Base-by-base conservation (phyloP, 2,113 vertebrate genomes). In the Gymnobelideus leadbeateri region DNA sequence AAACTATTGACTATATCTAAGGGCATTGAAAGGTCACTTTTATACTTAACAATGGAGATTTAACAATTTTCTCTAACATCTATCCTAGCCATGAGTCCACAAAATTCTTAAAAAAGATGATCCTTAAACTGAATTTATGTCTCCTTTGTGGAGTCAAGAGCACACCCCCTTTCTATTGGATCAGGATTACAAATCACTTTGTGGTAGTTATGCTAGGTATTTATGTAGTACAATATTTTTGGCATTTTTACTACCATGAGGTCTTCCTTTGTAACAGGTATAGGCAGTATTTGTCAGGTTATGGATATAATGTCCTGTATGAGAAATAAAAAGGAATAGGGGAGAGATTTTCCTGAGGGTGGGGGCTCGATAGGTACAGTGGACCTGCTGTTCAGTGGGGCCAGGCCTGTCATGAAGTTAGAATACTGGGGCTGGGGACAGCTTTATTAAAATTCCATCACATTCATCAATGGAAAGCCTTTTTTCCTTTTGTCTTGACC, bases 141-240 rank as follows among this genome's bases (percentile, higher is more conserved):
- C 91, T 28, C n/a, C 92, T n/a, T 47, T 61, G 31, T 51, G 92
- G 53, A 53, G 31, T 23, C 21, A 90, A 8, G 24, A 61, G 3
- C 93, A 53, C 84, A 93, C 94, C 94, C 57, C 52, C 26, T 90
- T 92, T 94, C 37, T 94, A 90, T 19, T 68, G 92, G 16, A 84
- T 84, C 50, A 54, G 51, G 21, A 50, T 37, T 94, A 91, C 25
- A 28, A 95, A 95, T 51, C 46, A 90, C 51, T 96, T 91, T 0
- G 7, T 31, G 47, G 16, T 50, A 89, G 68, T 47, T 94, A 92
- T 89, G 50, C 31, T 11, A n/a, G n/a, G n/a, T n/a, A 21, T 93
- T 93, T n/a, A 6, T 92, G 93, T n/a, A 6, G 37, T 21, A 91
- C 24, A 95, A 52, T 43, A 55, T 26, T 68, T 92, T 51, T 92